Base-by-base conservation (phyloP, 2,113 vertebrate genomes). In the Cyanoliseus patagonus region DNA sequence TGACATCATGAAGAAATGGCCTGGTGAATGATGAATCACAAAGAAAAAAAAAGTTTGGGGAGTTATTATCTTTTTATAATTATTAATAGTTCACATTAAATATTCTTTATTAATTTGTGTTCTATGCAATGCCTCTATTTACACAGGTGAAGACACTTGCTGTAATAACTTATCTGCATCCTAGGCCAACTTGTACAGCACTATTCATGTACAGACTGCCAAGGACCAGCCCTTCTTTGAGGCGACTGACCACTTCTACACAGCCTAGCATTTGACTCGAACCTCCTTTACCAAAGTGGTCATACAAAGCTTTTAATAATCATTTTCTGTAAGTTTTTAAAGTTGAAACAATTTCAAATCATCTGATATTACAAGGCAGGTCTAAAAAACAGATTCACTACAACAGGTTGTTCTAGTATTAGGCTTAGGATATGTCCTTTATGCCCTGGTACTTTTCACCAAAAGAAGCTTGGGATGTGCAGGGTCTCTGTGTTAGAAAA, bases 401-500 rank as follows among this genome's bases (percentile, higher is more conserved):
- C 13, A 59, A 9, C 13, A 59, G 6, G 9, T 33, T 79, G 6
- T 46, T 53, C 42, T 33, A 28, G 14, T 11, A 20, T 39, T 51
- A 37, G 37, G 4, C 30, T 24, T n/a, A 35, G 31, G 10, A 44
- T 18, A 25, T 30, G 35, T 30, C 27, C 7, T 67, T 79, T 79
- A 23, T 69, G 27, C 13, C 27, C 19, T 31, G 17, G 9, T 17
- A 2, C 19, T 63, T 63, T 51, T 80, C 53, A 37, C 5, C 13
- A 27, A 84, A 9, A 63, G 13, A 18, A 59, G 9, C 0, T 3
- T 64, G 20, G 9, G 37, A 7, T 1, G 2, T n/a, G n/a, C 47
- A 49, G 17, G 14, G 11, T 69, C 5, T 55, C 63, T 67, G 9
- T 42, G 20, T 22, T 24, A 35, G 55, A 79, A 91, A 79, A 85